A percentile compares a stretch with the other conserved stretches of the same genome.
phyloP scores from a whole-genome alignment of 2,113 vertebrate genomes.

The Spea bombifrons region DNA sequence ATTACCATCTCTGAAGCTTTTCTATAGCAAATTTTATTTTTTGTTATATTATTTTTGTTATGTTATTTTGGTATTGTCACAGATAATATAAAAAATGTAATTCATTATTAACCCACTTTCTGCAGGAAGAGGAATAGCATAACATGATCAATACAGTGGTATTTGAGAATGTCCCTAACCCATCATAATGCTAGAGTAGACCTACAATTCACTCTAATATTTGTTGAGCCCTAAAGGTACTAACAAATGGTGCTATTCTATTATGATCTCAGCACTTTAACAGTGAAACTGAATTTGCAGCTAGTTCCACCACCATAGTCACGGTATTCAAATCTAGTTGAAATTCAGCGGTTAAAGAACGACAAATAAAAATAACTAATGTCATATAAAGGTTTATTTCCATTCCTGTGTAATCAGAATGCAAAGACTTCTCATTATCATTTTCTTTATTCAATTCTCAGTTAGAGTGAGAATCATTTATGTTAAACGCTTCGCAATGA shows the following conservation, averaged over 20 bases:
- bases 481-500: no score
- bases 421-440: no score
- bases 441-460: no score
- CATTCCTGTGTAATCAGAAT: no score
- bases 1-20: neutral
- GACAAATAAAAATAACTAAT: no score
- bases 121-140: neutral
- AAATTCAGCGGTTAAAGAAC: no score
- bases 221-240: neutral
- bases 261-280: neutral
- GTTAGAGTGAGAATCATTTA: no score
- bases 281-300: neutral
- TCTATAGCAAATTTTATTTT: neutral
- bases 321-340: no score
- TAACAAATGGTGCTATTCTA: neutral
- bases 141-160: neutral
- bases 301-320: no score
- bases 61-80: neutral
- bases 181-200: neutral
- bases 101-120: neutral
- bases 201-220: neutral
- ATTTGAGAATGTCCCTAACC: neutral
- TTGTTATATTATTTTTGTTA: neutral
- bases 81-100: neutral
- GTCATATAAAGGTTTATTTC: no score